Conservation (phyloP, 2,113 vertebrate genomes). For the Serilophus lunatus region DNA sequence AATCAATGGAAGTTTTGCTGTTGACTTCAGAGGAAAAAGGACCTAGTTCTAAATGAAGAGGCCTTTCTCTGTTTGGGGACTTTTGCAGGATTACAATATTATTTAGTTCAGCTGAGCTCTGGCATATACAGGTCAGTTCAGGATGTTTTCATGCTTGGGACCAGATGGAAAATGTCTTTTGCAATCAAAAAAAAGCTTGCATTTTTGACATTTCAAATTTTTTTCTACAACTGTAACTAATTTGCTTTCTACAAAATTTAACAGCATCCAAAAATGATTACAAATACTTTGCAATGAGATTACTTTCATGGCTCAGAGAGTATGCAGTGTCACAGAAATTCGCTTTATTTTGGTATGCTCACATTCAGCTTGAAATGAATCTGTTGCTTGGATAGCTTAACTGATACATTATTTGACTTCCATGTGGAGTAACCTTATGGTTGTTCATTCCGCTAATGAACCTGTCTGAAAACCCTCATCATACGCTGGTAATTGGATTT, state of each 20-base stretch:
- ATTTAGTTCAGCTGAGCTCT: slow-evolving; percentile 21
- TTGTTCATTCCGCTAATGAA: neutral
- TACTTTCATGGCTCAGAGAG: slow-evolving; percentile 33
- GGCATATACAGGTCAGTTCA: slow-evolving; percentile 37
- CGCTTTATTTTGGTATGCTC: neutral
- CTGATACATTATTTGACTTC: neutral
- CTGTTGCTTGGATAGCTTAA: neutral
- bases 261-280: slow-evolving; percentile 47
- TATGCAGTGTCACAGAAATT: slow-evolving; percentile 42
- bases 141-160: slow-evolving; percentile 53
- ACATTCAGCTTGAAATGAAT: neutral
- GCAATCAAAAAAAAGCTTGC: slow-evolving; percentile 47
- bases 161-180: slow-evolving; percentile 63
- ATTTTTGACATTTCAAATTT: slow-evolving; percentile 47
- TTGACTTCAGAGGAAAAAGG: neutral
- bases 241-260: slow-evolving; percentile 58
- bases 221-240: slow-evolving; percentile 59
- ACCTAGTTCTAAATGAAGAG: neutral
- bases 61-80: neutral
- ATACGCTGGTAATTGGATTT: neutral
- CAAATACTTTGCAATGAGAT: slow-evolving; percentile 52
- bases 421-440: neutral
- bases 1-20: neutral
- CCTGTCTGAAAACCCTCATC: neutral
- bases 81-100: neutral